A percentile compares a stretch with the other conserved stretches of the same genome.
These are phyloP conservation scores for Volucella inanis DNA, from an alignment of 2,888 invertebrate species.

Conservation along the genomic window DNA sequence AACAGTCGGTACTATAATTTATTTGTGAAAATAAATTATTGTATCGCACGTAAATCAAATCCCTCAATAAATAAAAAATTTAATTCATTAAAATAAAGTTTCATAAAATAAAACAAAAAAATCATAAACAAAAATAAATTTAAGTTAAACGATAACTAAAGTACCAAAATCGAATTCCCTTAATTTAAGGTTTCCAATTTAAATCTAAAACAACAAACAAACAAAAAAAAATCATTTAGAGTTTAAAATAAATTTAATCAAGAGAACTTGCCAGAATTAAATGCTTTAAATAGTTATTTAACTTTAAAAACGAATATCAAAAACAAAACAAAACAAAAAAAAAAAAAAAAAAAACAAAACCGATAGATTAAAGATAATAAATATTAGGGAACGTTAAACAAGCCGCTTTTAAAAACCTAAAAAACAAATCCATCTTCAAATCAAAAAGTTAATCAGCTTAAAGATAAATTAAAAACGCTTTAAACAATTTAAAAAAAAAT, in stretches of 20 bases:
- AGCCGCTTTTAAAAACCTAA: constrained; percentile 33
- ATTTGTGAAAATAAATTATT: constrained; percentile 80
- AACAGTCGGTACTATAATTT: constrained; percentile 82
- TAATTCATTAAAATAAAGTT: constrained; percentile 64
- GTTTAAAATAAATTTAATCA: background rate
- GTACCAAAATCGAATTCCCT: constrained; percentile 63
- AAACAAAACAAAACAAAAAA: constrained; percentile 18
- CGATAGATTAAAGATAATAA: constrained; percentile 1
- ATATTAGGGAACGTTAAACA: constrained; percentile 41
- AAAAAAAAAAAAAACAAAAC: constrained; percentile 12
- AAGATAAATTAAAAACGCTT: constrained; percentile 18
- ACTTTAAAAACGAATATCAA: constrained; percentile 5
- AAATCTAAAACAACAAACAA: constrained; percentile 24
- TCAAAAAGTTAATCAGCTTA: constrained; percentile 20
- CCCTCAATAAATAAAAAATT: constrained; percentile 81
- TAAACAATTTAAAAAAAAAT: constrained; percentile 31
- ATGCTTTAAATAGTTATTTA: constrained; percentile 65
- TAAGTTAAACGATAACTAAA: constrained; percentile 34
- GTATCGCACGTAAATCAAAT: constrained; percentile 83
- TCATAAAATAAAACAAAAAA: constrained; percentile 68
- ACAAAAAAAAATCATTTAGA: background rate
- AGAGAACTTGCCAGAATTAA: constrained; percentile 34
- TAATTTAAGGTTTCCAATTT: constrained; percentile 40
- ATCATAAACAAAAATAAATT: constrained; percentile 35
- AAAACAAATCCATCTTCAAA: constrained; percentile 12